Evolutionary conservation across 2,797 vertebrate genomes (phyloP).

Genomic region (Rousettus madagascariensis): DNA sequence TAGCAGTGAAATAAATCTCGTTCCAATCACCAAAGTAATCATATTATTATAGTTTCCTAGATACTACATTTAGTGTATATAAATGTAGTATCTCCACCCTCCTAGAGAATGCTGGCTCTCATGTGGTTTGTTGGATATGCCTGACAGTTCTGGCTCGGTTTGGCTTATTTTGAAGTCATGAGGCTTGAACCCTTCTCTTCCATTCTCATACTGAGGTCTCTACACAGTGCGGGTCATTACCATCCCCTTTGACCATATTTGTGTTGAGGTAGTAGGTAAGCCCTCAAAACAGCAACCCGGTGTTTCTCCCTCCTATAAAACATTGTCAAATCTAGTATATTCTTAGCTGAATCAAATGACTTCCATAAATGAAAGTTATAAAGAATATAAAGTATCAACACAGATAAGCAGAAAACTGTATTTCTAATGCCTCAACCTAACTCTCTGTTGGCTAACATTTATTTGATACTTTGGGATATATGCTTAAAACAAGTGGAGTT

Average conservation of each 20-base stretch:
- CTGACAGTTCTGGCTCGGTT: background rate
- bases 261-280: background rate
- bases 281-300: background rate
- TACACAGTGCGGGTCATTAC: background rate
- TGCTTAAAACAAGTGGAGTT: background rate
- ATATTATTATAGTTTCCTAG: conserved; percentile 23
- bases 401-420: background rate
- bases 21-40: conserved; percentile 37
- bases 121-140: background rate
- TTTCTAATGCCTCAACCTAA: background rate
- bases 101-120: background rate
- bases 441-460: background rate
- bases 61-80: conserved; percentile 19
- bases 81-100: background rate
- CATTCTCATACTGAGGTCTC: background rate
- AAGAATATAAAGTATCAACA: background rate
- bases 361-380: background rate
- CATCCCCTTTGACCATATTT: background rate
- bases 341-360: background rate
- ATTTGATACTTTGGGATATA: background rate
- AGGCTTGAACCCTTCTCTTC: background rate
- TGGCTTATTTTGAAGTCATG: background rate
- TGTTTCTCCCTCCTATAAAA: background rate
- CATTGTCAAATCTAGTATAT: background rate
- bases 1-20: conserved; percentile 49